Conservation (phyloP, 2,888 invertebrate species). For the Brachylomia viminalis region DNA sequence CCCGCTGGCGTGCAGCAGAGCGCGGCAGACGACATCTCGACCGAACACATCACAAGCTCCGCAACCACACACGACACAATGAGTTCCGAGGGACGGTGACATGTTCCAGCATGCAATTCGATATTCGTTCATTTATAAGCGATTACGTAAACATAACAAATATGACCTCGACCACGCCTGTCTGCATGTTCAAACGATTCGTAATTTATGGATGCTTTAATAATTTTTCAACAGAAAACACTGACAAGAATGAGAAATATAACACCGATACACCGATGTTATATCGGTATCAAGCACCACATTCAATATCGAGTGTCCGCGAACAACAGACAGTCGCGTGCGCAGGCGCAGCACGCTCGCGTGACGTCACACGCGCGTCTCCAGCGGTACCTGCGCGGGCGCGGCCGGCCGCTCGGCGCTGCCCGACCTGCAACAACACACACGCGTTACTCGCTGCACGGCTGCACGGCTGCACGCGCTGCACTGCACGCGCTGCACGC, state of each 20-base stretch:
- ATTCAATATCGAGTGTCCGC: neutral
- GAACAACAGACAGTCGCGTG: slow-evolving; percentile 2
- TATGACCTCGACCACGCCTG: slow-evolving; percentile 17
- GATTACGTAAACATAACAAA: slow-evolving; percentile 17
- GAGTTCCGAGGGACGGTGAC: neutral
- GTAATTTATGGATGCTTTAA: neutral
- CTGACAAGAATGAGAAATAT: neutral
- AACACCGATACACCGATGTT: neutral
- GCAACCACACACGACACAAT: slow-evolving; percentile 1
- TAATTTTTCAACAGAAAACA: neutral
- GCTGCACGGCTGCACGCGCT: neutral
- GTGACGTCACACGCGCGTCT: slow-evolving; percentile 60
- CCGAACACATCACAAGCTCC: neutral
- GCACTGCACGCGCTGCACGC: neutral
- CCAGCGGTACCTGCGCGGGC: slow-evolving; percentile 67
- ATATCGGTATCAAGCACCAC: neutral
- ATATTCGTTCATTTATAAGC: slow-evolving; percentile 6
- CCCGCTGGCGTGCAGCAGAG: no score
- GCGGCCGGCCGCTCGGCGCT: slow-evolving; percentile 45
- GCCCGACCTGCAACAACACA: slow-evolving; percentile 47
- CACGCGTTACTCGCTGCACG: neutral
- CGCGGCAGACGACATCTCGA: neutral
- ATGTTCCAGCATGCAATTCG: slow-evolving; percentile 29
- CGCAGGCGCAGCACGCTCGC: slow-evolving; percentile 24
- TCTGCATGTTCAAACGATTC: slow-evolving; percentile 22